Evolutionary conservation across 2,113 vertebrate species (phyloP).

Genomic region (Gnathonemus longibarbis): DNA sequence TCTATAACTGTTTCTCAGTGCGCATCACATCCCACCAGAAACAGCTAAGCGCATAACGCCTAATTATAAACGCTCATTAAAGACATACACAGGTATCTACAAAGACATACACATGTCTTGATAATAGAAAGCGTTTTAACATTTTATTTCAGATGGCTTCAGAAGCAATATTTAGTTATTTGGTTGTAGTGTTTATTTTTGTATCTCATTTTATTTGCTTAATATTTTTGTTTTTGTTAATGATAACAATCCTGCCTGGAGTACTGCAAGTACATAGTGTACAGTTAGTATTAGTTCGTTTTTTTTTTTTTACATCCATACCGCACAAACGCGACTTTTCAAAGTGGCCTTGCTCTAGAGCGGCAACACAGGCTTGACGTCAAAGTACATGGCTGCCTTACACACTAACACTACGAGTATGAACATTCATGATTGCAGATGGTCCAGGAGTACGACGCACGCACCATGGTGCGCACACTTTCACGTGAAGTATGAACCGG

Average conservation of each 20-base stretch:
- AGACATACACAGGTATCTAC: too few species aligned
- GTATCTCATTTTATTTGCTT: not conserved
- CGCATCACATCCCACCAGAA: not conserved
- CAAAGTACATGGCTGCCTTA: not conserved
- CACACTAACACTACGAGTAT: not conserved
- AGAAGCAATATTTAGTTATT: not conserved
- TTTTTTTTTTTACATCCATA: not conserved
- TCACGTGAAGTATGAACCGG: not conserved
- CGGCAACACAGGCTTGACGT: not conserved
- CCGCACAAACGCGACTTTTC: not conserved
- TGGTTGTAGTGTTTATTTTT: not conserved
- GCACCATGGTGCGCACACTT: not conserved
- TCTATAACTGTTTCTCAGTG: not conserved
- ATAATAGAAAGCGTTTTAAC: too few species aligned
- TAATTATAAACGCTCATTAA: not conserved
- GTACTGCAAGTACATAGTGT: not conserved
- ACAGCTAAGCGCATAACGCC: not conserved
- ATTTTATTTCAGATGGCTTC: not conserved
- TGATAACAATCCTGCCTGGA: not conserved
- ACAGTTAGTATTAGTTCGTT: not conserved
- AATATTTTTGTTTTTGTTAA: not conserved
- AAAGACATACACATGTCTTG: not conserved
- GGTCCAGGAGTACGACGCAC: not conserved
- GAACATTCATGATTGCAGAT: not conserved
- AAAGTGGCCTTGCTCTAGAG: not conserved